Base-by-base conservation (phyloP, 2,888 invertebrate species). In the Volucella bombylans region DNA sequence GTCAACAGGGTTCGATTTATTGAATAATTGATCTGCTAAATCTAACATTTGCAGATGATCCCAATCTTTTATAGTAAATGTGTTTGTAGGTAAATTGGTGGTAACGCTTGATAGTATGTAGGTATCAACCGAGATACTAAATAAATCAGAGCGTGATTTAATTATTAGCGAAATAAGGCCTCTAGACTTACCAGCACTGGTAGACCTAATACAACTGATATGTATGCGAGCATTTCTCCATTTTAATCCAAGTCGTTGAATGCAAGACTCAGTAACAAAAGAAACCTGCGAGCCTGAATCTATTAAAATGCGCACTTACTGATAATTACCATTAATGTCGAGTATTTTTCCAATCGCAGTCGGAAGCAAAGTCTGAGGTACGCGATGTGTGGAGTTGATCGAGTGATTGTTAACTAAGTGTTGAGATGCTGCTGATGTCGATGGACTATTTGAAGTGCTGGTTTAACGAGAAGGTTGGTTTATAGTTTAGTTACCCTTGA, bases 1-100 rank as follows among this genome's bases (percentile, higher is more conserved):
- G 18, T 18, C 18, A 18, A 18, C 2, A 18, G 18, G 18, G 18
- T 18, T 18, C 18, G n/a, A n/a, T n/a, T n/a, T n/a, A n/a, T n/a
- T n/a, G n/a, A n/a, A n/a, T n/a, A 61, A 31, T 12, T 23, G 72
- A 31, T 72, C 72, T 14, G 62, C 62, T 43, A 72, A 38, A 23
- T 62, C 38, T 4, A 68, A 45, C 45, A 55, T 23, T 10, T 52
- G 12, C 15, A 38, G 31, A 47, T 55, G 41, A 47, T 55, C 38
- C 38, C 47, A 55, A 15, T 68, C 68, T 14, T 61, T 23, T 12
- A 43, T 61, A 2, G 45, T 9, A 18, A 61, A 55, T 12, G 54
- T 43, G 15, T 39, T 31, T n/a, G 55, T 54, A 31, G 67, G 55
- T 45, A 45, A 68, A 38, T 67, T 52, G n/a, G 54, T 54, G 10